These are phyloP conservation scores for Epizoanthus stellaris DNA, from an alignment of 92 coral and sea anemone species.

Conservation along the genomic window DNA sequence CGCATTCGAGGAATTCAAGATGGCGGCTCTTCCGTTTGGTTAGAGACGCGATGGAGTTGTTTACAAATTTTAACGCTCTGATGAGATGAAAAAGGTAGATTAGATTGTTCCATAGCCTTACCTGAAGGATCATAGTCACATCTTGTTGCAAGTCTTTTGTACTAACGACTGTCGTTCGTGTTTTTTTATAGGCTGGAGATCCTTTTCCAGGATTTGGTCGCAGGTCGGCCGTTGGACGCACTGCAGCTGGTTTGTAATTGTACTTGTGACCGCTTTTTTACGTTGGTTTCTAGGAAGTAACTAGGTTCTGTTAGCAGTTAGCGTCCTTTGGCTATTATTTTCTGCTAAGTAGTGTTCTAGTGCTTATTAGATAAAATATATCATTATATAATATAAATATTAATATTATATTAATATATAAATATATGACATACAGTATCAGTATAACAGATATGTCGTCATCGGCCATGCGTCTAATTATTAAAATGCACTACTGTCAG, in stretches of 20 bases:
- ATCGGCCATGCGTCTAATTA: too few species aligned
- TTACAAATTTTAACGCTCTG: slow-evolving; percentile 36
- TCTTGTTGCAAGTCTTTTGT: not conserved
- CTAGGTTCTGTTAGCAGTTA: too few species aligned
- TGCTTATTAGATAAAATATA: too few species aligned
- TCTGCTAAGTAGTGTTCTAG: too few species aligned
- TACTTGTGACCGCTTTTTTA: too few species aligned
- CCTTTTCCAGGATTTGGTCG: slow-evolving; percentile 72
- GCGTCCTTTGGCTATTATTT: too few species aligned
- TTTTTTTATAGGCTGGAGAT: slow-evolving; percentile 61
- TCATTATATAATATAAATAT: too few species aligned
- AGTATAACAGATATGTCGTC: too few species aligned
- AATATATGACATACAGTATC: too few species aligned
- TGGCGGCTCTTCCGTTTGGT: slow-evolving; percentile 65
- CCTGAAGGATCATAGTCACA: not conserved
- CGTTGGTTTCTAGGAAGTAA: too few species aligned
- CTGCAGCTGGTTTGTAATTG: slow-evolving; percentile 41
- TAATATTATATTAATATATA: too few species aligned
- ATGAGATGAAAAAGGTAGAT: slow-evolving; percentile 77
- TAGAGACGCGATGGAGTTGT: not conserved
- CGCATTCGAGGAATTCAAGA: slow-evolving; percentile 64
- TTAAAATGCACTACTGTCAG: too few species aligned
- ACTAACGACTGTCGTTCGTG: not conserved
- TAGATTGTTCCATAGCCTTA: not conserved
- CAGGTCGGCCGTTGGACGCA: slow-evolving; percentile 76